Evolutionary conservation across 2,888 invertebrate genomes (phyloP).

Genomic region (Troilus luridus): DNA sequence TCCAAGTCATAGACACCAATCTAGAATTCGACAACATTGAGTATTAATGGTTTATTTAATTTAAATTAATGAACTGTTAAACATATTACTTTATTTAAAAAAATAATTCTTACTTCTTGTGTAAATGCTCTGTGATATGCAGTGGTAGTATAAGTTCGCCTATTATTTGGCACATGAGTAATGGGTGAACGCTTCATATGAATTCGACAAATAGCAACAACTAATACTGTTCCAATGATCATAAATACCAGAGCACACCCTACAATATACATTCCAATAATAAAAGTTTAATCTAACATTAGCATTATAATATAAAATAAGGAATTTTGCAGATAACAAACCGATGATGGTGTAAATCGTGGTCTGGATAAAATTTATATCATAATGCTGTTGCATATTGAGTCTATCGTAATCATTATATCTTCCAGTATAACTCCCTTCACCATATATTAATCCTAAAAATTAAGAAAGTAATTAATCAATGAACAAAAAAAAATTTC

Average conservation of each 20-base stretch:
- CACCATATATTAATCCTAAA: constrained; percentile 26
- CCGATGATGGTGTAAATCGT: constrained; percentile 70
- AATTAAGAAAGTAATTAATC: not conserved
- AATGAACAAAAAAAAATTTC: not conserved
- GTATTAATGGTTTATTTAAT: not conserved
- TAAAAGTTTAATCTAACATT: not conserved
- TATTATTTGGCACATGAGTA: constrained; percentile 66
- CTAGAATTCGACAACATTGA: constrained; percentile 31
- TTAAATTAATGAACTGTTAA: not conserved
- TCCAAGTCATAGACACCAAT: constrained; percentile 67
- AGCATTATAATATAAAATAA: not conserved
- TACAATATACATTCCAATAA: constrained; percentile 62
- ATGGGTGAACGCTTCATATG: constrained; percentile 69
- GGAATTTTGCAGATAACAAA: constrained; percentile 64
- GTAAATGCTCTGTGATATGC: constrained; percentile 56
- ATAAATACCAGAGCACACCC: constrained; percentile 71
- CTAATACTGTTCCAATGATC: constrained; percentile 70
- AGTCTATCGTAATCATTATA: constrained; percentile 65
- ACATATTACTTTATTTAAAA: not conserved
- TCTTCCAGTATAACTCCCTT: constrained; percentile 63
- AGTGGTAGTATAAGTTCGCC: constrained; percentile 45
- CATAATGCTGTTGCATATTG: constrained; percentile 66
- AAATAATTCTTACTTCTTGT: constrained; percentile 53
- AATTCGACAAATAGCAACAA: constrained; percentile 70
- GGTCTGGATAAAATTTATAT: constrained; percentile 70